Conservation (phyloP, 2,797 vertebrate genomes). For the Cyclura pinguis region DNA sequence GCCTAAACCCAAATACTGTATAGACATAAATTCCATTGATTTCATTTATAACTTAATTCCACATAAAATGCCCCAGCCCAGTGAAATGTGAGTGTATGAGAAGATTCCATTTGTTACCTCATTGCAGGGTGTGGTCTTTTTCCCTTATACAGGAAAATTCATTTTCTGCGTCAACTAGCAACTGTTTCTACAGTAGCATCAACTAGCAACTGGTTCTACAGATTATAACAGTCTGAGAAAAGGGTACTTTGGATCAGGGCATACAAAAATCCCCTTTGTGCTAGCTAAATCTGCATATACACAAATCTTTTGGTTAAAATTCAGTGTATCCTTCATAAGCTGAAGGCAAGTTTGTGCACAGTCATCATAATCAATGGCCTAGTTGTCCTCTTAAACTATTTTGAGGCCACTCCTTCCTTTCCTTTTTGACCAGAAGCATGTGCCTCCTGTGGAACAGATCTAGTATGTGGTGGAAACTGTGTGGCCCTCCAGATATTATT, state of each 20-base stretch:
- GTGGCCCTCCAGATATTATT: too few relatives aligned
- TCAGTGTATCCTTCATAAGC: neutral
- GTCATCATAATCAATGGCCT: too few relatives aligned
- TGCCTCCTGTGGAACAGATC: neutral
- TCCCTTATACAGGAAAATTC: neutral
- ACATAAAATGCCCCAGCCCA: conserved; percentile 2
- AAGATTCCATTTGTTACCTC: neutral
- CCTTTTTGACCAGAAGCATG: neutral
- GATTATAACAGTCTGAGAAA: neutral
- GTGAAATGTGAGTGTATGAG: neutral
- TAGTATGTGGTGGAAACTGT: too few relatives aligned
- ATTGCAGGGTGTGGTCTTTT: neutral
- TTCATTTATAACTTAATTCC: conserved; percentile 13
- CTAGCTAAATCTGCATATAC: neutral
- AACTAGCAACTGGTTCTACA: neutral
- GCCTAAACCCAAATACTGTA: neutral
- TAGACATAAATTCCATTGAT: conserved; percentile 6
- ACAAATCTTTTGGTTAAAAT: neutral
- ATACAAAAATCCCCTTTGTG: neutral
- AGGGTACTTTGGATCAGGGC: neutral
- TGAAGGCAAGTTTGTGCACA: neutral
- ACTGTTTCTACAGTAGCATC: neutral
- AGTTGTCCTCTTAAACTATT: neutral
- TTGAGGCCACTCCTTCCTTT: neutral
- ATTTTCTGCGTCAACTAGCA: conserved; percentile 12